These are phyloP conservation scores for Jacana jacana DNA, from an alignment of 2,113 vertebrate genomes.

Conservation along the genomic window DNA sequence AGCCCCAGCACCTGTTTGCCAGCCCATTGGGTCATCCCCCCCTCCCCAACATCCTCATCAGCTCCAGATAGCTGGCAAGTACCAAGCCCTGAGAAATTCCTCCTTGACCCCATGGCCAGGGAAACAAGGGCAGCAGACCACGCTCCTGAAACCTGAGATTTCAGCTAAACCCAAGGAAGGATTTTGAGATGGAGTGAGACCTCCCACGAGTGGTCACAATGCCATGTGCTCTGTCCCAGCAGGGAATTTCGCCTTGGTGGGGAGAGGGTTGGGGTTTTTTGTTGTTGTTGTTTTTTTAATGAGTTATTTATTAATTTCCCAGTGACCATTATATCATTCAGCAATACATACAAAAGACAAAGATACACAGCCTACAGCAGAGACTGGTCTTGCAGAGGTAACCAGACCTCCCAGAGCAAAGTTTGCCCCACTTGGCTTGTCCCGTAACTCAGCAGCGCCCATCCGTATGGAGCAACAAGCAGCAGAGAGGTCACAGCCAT, in stretches of 20 bases:
- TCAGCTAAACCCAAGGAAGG: background rate
- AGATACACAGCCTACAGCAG: background rate
- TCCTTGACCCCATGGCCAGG: background rate
- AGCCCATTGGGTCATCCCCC: background rate
- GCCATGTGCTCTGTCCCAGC: background rate
- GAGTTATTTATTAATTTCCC: background rate
- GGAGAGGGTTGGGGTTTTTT: background rate
- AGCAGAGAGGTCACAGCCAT: background rate
- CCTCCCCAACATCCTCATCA: background rate
- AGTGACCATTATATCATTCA: background rate
- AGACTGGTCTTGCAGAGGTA: background rate
- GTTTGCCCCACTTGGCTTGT: background rate
- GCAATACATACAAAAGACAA: background rate
- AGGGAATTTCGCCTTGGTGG: background rate
- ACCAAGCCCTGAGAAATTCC: background rate
- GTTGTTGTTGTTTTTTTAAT: background rate
- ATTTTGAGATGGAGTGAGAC: background rate
- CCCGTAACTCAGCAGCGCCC: background rate
- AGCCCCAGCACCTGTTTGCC: background rate
- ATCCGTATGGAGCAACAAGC: background rate
- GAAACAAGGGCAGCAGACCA: background rate
- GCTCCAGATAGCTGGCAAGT: background rate
- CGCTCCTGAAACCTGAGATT: slow-evolving; percentile 3
- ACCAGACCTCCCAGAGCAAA: background rate
- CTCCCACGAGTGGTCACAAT: background rate